Base-by-base conservation (phyloP, 1,140 invertebrate genomes). In the Maniola jurtina region DNA sequence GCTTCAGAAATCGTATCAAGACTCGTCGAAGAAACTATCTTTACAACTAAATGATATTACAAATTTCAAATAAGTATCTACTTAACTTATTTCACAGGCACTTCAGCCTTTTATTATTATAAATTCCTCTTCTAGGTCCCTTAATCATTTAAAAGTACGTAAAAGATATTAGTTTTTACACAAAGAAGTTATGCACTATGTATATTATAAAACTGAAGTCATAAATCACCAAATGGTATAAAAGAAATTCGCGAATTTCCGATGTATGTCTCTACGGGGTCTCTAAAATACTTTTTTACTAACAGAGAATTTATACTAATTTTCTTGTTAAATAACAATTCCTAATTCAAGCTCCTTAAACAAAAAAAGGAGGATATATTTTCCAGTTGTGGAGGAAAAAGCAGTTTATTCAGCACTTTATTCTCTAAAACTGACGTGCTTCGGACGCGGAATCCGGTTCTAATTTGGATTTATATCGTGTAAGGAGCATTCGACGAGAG, bases 1-100 rank as follows among this genome's bases (percentile, higher is more conserved):
- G 79, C 72, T 73, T 80, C 84, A 83, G 85, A 89, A 88, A 88
- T 89, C 80, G 80, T 70, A 86, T 86, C 80, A 89, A 88, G 81
- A 78, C 79, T 80, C 78, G 85, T 82, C 79, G 80, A 75, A 74
- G 73, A 62, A 72, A 68, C 74, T 77, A 64, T 64, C 62, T 64
- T 64, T 65, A 16, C 40, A n/a, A n/a, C n/a, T n/a, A n/a, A n/a
- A n/a, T n/a, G n/a, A n/a, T n/a, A n/a, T n/a, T n/a, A n/a, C n/a
- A n/a, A n/a, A 25, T 25, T 25, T 25, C 25, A 25, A 25, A 25
- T 25, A 25, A 25, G 4, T 25, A 2, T 25, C 25, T 25, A 25
- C 25, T 25, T 25, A 25, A 4, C 25, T 25, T 25, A n/a, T n/a
- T 25, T 25, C 4, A 25, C 4, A 25, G 25, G 4, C 4, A 25